Evolutionary conservation across 2,797 vertebrate species (phyloP).

Genomic region (Acipenser ruthenus): DNA sequence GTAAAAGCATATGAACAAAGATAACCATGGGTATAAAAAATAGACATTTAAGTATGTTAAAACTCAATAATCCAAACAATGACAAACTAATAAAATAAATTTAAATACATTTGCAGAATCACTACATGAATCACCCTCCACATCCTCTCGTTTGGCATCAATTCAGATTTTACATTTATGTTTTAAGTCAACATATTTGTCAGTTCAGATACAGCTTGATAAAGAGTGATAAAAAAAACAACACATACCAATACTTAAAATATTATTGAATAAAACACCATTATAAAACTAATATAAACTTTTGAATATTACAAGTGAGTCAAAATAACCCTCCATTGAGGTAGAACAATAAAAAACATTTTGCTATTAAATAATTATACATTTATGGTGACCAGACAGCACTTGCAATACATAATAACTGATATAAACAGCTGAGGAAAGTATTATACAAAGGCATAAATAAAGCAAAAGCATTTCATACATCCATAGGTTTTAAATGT

Average conservation of each 20-base stretch:
- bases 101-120: conserved; percentile 5
- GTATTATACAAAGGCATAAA: too few relatives aligned
- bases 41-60: conserved; percentile 11
- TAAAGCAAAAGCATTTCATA: too few relatives aligned
- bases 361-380: not conserved
- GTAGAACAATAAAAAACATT: not conserved
- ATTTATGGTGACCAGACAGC: not conserved
- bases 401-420: too few relatives aligned
- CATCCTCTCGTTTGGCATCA: not conserved
- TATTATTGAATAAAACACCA: too few relatives aligned
- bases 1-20: conserved; percentile 2
- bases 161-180: not conserved
- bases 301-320: not conserved
- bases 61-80: not conserved
- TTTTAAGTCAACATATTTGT: conserved; percentile 1
- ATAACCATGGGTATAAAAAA: conserved; percentile 18
- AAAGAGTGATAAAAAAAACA: conserved; percentile 7
- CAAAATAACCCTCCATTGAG: conserved; percentile 2
- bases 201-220: not conserved
- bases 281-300: too few relatives aligned
- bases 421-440: too few relatives aligned
- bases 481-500: too few relatives aligned
- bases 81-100: conserved; percentile 11
- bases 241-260: not conserved
- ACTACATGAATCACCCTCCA: not conserved